Evolutionary conservation across 2,113 vertebrate genomes (phyloP), one percentile per base, ranked within the genome.

Genomic region (Cebidichthys violaceus): DNA sequence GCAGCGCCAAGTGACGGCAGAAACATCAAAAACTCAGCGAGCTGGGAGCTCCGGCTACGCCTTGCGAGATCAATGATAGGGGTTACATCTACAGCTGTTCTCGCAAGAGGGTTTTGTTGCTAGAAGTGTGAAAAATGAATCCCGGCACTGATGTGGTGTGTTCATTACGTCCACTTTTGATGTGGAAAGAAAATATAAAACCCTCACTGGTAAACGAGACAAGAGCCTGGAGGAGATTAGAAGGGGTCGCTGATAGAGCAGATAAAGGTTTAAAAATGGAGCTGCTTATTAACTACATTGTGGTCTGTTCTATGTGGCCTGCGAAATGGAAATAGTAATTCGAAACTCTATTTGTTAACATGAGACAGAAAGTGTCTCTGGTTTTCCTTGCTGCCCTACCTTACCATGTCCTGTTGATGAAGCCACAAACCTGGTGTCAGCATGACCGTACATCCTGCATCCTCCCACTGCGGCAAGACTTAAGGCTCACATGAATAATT

Each of bases 1-100:
- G 67, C 64, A 61, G 84, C 18, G 41, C 74, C 69, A 54, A 76
- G 72, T 81, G 82, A 77, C 37, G 18, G 76, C 47, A 83, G 65
- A 41, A 89, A 91, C 91, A 92, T 93, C 83, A 88, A 91, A 91
- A 88, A 86, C 31, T 18, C 81, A 70, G 81, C n/a, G 10, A 81
- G 82, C 82, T 78, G 67, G 57, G 70, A 73, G 88, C 84, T 72
- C 41, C 29, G 27, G 82, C 73, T 85, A 74, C 47, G 17, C 80
- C 74, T 82, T 75, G 80, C 61, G 75, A 92, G 89, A 92, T 92
- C 90, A 93, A 67, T 90, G 88, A 90, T 86, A 81, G 69, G 66
- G 79, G 68, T 87, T 84, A 71, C 39, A 66, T 84, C 76, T 88
- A 84, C 81, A 83, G 81, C 82, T 89, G 81, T 84, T 92, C 83